A percentile compares a stretch with the other conserved stretches of the same genome.
These are phyloP conservation scores for Nycticryphes semicollaris DNA, from an alignment of 2,113 vertebrate genomes.

Conservation along the genomic window DNA sequence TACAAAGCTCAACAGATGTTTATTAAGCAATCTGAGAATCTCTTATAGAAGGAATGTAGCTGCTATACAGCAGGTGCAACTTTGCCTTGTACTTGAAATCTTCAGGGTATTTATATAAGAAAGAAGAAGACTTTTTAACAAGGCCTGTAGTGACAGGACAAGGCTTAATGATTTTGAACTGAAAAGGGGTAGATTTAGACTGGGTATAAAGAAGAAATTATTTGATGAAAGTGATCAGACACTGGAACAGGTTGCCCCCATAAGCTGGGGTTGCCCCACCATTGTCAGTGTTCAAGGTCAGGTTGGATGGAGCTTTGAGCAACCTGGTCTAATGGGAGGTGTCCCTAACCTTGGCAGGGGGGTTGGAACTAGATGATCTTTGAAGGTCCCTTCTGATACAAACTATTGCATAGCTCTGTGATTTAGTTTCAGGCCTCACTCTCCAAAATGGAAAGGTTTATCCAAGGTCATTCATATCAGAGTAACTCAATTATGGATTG, in stretches of 20 bases:
- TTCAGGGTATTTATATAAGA: background rate
- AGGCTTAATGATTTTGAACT: background rate
- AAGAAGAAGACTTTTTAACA: background rate
- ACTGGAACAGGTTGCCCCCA: background rate
- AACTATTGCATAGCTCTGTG: background rate
- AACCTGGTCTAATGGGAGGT: background rate
- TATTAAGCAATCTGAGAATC: background rate
- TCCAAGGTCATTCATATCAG: background rate
- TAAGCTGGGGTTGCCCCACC: background rate
- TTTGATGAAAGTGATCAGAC: background rate
- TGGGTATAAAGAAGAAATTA: background rate
- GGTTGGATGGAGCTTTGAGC: background rate
- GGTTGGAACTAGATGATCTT: background rate
- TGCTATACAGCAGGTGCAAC: background rate
- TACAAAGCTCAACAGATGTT: background rate
- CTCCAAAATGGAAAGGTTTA: background rate
- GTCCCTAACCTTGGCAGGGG: rapidly evolving
- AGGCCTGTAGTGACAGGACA: background rate
- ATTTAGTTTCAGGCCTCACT: background rate
- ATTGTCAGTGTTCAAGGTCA: background rate
- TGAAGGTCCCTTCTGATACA: background rate
- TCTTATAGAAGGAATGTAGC: background rate
- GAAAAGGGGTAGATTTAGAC: background rate
- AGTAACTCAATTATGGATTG: background rate
- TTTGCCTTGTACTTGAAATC: background rate